Evolutionary conservation across 2,888 invertebrate species (phyloP), one percentile per base, ranked within the genome.

Genomic region (Pachymerium ferrugineum): DNA sequence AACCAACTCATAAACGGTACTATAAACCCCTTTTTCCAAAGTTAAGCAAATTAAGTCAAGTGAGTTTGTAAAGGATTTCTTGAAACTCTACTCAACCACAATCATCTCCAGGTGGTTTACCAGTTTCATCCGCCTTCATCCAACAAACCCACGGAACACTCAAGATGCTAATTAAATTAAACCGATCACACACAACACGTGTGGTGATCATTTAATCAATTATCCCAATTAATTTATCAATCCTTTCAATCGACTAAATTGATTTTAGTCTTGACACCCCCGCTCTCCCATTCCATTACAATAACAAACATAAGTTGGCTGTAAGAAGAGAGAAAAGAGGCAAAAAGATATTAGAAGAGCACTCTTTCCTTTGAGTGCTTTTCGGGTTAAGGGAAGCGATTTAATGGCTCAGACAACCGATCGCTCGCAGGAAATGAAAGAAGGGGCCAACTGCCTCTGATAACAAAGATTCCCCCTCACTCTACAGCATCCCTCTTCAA

Each of bases 351-450:
- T 47, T 47, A 47, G 47, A 6, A 47, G 47, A 16, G 19, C 47
- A 47, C 47, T 47, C 47, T 47, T 47, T 47, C 1, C 47, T 47
- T 47, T 47, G 47, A 47, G 47, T 47, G 47, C 47, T 47, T 47
- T 47, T 47, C 47, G 47, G 47, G 47, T 47, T 47, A 47, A 47
- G 47, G 47, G 47, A 47, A 47, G 47, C 47, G 16, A 47, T 47
- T 47, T 47, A 47, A 47, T 47, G 47, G 47, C 47, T 47, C 22
- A 47, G 47, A 47, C 47, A 47, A 16, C 47, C 47, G 47, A 47
- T 47, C 47, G 47, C 47, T 47, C 8, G 47, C 47, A 47, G 47
- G 47, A 47, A 47, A 47, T 47, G 47, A 47, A 47, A 47, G 47
- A 19, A 47, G 47, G 16, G 47, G 47, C 47, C 47, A 47, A 47